Conservation (phyloP, 2,888 invertebrate genomes). For the Anoncus sp. region DNA sequence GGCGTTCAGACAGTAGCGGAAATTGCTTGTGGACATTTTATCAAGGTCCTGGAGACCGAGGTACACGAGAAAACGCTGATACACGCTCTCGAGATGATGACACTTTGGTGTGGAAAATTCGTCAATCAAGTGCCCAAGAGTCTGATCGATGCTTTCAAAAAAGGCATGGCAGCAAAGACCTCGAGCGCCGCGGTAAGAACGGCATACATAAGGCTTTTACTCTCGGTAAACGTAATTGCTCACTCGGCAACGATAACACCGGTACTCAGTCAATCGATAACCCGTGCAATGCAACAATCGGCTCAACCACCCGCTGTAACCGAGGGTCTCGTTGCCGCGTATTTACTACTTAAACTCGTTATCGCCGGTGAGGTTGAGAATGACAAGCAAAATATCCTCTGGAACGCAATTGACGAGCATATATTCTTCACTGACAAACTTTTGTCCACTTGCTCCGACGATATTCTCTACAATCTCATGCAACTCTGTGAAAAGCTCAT, state of each 20-base stretch:
- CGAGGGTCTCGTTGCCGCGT: slow-evolving; percentile 89
- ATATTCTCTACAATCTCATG: slow-evolving; percentile 89
- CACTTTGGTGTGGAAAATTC: slow-evolving; percentile 90
- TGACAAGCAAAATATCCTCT: slow-evolving; percentile 85
- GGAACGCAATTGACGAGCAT: slow-evolving; percentile 90
- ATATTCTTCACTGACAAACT: slow-evolving; percentile 93
- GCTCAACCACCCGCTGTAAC: slow-evolving; percentile 88
- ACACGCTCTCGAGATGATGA: slow-evolving; percentile 91
- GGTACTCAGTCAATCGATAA: slow-evolving; percentile 89
- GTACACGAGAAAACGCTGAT: slow-evolving; percentile 96
- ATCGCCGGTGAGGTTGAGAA: slow-evolving; percentile 83
- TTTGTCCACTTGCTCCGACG: slow-evolving; percentile 88
- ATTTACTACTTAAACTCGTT: slow-evolving; percentile 87
- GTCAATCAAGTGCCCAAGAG: slow-evolving; percentile 87
- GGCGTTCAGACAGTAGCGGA: slow-evolving; percentile 86
- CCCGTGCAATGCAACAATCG: slow-evolving; percentile 90
- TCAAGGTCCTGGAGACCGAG: slow-evolving; percentile 93
- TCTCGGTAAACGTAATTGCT: slow-evolving; percentile 71
- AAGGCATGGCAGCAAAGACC: slow-evolving; percentile 90
- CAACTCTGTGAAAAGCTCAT: slow-evolving; percentile 90
- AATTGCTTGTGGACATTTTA: slow-evolving; percentile 87
- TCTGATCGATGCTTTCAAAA: slow-evolving; percentile 89
- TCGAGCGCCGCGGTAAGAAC: slow-evolving; percentile 91
- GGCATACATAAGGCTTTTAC: slow-evolving; percentile 91
- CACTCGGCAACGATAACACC: slow-evolving; percentile 84